Evolutionary conservation across 2,797 vertebrate species (phyloP).

Genomic region (Catharus ustulatus): DNA sequence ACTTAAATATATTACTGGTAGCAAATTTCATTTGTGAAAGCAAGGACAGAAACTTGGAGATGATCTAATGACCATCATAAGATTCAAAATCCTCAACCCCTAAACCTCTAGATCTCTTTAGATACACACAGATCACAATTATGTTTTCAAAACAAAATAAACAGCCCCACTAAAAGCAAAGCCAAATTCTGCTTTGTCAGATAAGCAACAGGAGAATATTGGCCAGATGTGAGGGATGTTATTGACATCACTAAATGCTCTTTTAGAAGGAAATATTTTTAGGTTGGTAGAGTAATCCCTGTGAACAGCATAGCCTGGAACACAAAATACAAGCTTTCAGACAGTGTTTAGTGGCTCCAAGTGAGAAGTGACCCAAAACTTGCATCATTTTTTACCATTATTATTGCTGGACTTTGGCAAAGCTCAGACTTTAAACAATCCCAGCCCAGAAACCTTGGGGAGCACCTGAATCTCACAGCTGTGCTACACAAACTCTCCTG

Average conservation of each 20-base stretch:
- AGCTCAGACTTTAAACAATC: neutral
- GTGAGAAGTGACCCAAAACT: neutral
- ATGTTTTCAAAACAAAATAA: neutral
- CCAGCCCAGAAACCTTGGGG: neutral
- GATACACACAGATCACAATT: neutral
- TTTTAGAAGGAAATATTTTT: neutral
- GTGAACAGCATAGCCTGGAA: neutral
- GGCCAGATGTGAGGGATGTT: rapidly evolving
- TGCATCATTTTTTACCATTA: neutral
- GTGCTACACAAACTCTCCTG: neutral
- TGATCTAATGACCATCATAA: neutral
- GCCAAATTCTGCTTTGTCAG: neutral
- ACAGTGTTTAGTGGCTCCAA: neutral
- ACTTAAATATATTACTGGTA: neutral
- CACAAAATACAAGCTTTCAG: neutral
- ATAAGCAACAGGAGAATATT: neutral
- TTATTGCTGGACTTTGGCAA: neutral
- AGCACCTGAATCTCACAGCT: neutral
- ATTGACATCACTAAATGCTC: neutral
- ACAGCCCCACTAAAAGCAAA: neutral
- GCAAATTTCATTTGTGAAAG: neutral
- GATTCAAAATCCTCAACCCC: neutral
- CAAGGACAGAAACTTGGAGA: neutral
- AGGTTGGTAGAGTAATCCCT: neutral
- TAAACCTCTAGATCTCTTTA: neutral